Evolutionary conservation across 1,140 invertebrate genomes (phyloP).

Genomic region (Leucophenga varia): DNA sequence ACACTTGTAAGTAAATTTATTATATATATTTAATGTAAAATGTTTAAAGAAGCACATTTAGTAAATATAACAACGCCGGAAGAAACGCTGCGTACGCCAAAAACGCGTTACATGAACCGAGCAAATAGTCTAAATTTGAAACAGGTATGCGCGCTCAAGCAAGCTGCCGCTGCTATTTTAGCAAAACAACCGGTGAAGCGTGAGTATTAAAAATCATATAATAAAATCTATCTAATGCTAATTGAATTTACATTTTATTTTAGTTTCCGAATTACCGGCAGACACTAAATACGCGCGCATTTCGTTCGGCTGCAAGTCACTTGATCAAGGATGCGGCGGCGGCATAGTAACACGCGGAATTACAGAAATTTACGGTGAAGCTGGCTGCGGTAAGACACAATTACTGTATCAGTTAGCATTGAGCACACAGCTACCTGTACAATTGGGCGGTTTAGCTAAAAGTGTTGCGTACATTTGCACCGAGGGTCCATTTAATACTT

Average conservation of each 20-base stretch:
- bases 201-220: no score
- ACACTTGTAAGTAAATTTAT: constrained; percentile 29
- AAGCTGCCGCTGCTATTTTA: constrained; percentile 43
- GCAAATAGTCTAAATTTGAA: constrained; percentile 15
- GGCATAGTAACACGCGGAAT: constrained; percentile 74
- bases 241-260: no score
- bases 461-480: constrained; percentile 77
- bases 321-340: constrained; percentile 67
- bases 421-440: constrained; percentile 44
- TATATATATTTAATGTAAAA: neutral
- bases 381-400: constrained; percentile 86
- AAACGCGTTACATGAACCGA: constrained; percentile 28
- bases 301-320: constrained; percentile 62
- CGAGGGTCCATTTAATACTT: constrained; percentile 73
- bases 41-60: constrained; percentile 12
- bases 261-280: no score
- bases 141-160: constrained; percentile 30
- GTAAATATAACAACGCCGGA: constrained; percentile 36
- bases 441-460: constrained; percentile 49
- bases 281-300: no score
- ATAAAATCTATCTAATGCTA: no score
- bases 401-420: constrained; percentile 72
- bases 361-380: constrained; percentile 81
- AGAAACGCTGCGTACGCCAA: constrained; percentile 32
- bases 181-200: constrained; percentile 28